Evolutionary conservation across 1,140 invertebrate species (phyloP), one percentile per base, ranked within the genome.

Genomic region (Danaus plexippus): DNA sequence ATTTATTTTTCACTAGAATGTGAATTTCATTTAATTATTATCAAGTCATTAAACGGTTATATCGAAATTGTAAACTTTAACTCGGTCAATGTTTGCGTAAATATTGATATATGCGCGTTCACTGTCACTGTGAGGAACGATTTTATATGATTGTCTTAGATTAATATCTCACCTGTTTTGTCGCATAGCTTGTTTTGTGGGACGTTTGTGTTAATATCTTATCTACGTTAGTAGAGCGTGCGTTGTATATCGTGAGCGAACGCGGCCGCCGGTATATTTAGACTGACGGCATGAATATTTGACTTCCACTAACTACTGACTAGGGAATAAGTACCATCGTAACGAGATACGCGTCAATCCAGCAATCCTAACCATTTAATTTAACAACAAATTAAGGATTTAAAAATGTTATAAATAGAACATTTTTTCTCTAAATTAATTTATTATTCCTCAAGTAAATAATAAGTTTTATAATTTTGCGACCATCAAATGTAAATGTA

Each of bases 191-290:
- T 66, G 55, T 66, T 70, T 66, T 68, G 55, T 71, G 47, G 61
- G 69, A 72, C 75, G 64, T 71, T 69, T 69, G 53, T 69, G 52
- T 58, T 55, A 73, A 63, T 80, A 82, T 83, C 80, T 86, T 86
- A 86, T 86, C 83, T 75, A 41, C 66, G 63, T 80, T 71, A 64
- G 63, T 73, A 57, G 63, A 52, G 64, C 59, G 63, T 45, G 13
- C 57, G 54, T 65, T 62, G 65, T 61, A 54, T 57, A 61, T 57
- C 61, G 65, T 49, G 67, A 81, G 80, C 73, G 77, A 70, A 72
- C 81, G 73, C 75, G 59, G 48, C 63, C 77, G 77, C 72, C 74
- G 73, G 78, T 85, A 83, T 82, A 83, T 85, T 85, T 86, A 84
- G 83, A 86, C 77, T 82, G 83, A 77, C 76, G 69, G 73, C 67